phyloP scores from a whole-genome alignment of 2,888 invertebrate species.

The Euzophera pinguis region DNA sequence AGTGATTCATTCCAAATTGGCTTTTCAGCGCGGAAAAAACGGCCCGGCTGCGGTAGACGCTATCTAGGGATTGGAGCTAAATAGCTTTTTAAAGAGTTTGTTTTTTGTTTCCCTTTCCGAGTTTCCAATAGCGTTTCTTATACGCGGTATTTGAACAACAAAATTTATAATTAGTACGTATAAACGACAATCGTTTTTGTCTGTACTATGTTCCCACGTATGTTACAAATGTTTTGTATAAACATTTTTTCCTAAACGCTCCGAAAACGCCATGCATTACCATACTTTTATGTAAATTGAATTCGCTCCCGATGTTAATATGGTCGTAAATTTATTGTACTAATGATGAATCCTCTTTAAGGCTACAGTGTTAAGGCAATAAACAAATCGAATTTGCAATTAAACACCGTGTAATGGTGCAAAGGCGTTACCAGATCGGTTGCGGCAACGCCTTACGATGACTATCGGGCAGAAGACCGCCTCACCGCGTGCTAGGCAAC shows the following conservation, averaged over 20 bases:
- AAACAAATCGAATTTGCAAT: constrained; percentile 60
- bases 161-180: constrained; percentile 4
- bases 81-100: constrained; percentile 69
- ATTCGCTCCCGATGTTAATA: constrained; percentile 7
- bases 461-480: constrained; percentile 56
- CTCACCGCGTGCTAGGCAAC: constrained; percentile 54
- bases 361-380: constrained; percentile 34
- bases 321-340: constrained; percentile 11
- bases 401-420: constrained; percentile 56
- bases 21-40: constrained; percentile 74
- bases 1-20: constrained; percentile 80
- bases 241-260: constrained; percentile 6
- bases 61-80: constrained; percentile 63
- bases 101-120: constrained; percentile 47
- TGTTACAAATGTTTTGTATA: background rate
- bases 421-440: constrained; percentile 56
- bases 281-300: constrained; percentile 12
- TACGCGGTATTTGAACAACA: constrained; percentile 3
- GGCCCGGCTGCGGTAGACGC: constrained; percentile 56
- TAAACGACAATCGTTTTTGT: background rate
- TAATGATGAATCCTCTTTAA: constrained; percentile 13
- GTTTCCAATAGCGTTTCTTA: constrained; percentile 26
- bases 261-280: constrained; percentile 3
- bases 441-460: constrained; percentile 61
- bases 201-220: constrained; percentile 8